phyloP scores from a whole-genome alignment of 2,113 vertebrate genomes.

The Elaphurus davidianus region DNA sequence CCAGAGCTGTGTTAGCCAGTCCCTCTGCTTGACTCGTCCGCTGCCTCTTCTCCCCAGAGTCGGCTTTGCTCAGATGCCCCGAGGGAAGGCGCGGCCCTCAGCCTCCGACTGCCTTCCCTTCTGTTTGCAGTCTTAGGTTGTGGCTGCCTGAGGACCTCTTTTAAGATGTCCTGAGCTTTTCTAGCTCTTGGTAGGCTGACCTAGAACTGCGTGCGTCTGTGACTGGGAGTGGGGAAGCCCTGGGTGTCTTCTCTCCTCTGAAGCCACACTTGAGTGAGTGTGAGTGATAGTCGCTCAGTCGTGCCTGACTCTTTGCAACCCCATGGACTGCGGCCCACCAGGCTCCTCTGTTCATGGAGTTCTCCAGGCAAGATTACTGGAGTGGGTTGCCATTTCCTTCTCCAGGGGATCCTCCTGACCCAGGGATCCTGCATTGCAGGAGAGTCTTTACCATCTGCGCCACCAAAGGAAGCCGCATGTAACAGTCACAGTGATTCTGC shows the following conservation, averaged over 20 bases:
- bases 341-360: neutral
- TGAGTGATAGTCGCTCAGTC: neutral
- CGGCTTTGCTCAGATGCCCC: neutral
- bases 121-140: neutral
- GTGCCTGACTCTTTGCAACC: neutral
- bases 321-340: neutral
- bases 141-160: neutral
- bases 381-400: neutral
- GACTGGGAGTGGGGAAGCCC: neutral
- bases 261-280: neutral
- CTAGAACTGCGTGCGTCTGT: neutral
- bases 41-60: neutral
- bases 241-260: neutral
- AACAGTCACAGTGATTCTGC: neutral
- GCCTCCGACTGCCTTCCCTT: neutral
- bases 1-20: neutral
- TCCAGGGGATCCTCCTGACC: neutral
- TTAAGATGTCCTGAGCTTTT: neutral
- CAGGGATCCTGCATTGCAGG: neutral
- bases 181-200: neutral
- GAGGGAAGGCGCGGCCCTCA: neutral
- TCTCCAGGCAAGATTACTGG: neutral
- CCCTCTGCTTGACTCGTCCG: neutral
- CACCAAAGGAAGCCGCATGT: accelerated
- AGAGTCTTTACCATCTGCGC: neutral